These are phyloP conservation scores for Nipponacmea schrenckii DNA, from an alignment of 2,888 invertebrate genomes.

Conservation along the genomic window DNA sequence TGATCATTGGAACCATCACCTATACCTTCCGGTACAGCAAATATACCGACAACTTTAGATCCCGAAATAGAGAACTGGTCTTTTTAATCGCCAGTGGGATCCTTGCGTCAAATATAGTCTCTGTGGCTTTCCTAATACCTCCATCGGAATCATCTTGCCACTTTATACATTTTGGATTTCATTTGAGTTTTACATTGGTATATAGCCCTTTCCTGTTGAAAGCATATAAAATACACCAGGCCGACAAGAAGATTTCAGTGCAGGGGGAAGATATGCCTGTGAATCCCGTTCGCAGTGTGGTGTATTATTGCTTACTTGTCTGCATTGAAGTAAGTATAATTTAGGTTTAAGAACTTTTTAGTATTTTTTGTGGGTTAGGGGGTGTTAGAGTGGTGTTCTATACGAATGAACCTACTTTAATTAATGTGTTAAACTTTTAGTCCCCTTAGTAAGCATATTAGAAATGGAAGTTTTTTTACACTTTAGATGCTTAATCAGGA, in stretches of 20 bases:
- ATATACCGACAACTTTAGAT: slow-evolving; percentile 41
- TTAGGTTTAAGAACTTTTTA: too few relatives aligned
- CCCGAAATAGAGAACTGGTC: slow-evolving; percentile 41
- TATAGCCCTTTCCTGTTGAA: slow-evolving; percentile 46
- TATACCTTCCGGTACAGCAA: slow-evolving; percentile 28
- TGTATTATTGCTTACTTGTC: not conserved
- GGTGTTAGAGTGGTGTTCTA: not conserved
- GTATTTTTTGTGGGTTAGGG: not conserved
- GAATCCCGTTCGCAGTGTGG: not conserved
- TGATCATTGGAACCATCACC: slow-evolving; percentile 22
- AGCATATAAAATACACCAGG: slow-evolving; percentile 46
- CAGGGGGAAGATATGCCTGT: not conserved
- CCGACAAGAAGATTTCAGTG: slow-evolving; percentile 8
- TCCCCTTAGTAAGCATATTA: too few relatives aligned
- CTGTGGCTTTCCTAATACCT: slow-evolving; percentile 25
- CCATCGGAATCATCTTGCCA: slow-evolving; percentile 34
- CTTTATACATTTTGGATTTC: slow-evolving; percentile 33
- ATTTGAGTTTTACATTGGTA: slow-evolving; percentile 39
- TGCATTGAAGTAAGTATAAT: not conserved
- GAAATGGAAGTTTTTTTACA: too few relatives aligned
- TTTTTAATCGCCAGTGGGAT: slow-evolving; percentile 36
- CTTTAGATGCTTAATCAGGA: too few relatives aligned
- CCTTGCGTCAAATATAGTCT: slow-evolving; percentile 29
- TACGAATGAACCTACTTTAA: not conserved
- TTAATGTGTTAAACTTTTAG: too few relatives aligned